Evolutionary conservation across 2,113 vertebrate species (phyloP), one percentile per base, ranked within the genome.

Genomic region (Drymodes brunneopygia): DNA sequence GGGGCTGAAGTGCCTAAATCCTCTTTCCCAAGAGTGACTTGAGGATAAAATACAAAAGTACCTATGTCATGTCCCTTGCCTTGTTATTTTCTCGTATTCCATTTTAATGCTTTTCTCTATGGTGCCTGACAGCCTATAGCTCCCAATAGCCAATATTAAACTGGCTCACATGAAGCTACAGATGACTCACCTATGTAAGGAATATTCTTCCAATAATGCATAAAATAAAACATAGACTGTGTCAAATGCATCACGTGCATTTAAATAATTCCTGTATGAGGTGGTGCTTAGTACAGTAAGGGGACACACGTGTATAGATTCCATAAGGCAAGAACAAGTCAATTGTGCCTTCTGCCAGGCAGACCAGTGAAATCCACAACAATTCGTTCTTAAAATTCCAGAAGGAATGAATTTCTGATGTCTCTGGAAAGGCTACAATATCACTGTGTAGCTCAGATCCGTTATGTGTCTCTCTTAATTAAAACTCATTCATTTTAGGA

Each of bases 321-420:
- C 44, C 23, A 23, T 50, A 36, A 58, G 42, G 38, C 54, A 83
- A 65, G 50, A 83, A 28, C 12, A 53, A 69, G n/a, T 29, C 51
- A 23, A 10, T 65, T 72, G n/a, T 73, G 13, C 61, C 31, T 72
- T 20, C 64, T 86, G 38, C 58, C 36, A 54, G 38, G 20, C 83
- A 88, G 51, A 54, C 42, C 64, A 81, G 50, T 38, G 56, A 86
- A 35, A 61, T 83, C 50, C 60, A 70, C 71, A 94, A 72, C 40
- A 94, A 65, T 73, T 92, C 35, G 62, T 95, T 88, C 67, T 86
- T 95, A 81, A 92, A 77, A 83, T 94, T 91, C 80, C 72, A 45
- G 50, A 57, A 86, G 24, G 50, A 83, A 54, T 66, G 23, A 20
- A 42, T 92, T 96, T 95, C 69, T 88, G 72, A 81, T 81, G 73